phyloP scores from a whole-genome alignment of 2,797 vertebrate species.

The Cyclura pinguis region DNA sequence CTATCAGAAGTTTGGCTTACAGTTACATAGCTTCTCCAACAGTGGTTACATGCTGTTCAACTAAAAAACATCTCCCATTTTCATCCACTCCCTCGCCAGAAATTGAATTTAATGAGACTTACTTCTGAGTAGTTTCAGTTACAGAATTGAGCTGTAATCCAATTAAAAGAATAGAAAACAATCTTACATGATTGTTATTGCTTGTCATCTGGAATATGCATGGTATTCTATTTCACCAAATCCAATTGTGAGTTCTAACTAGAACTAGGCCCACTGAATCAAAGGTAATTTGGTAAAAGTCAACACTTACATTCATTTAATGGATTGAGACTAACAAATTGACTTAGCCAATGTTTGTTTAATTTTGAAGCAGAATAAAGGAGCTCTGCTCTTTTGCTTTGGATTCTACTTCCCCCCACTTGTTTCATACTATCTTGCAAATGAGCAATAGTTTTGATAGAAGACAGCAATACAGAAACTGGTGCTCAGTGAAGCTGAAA shows the following conservation, averaged over 20 bases:
- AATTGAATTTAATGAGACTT: background rate
- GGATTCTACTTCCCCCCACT: background rate
- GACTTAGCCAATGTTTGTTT: background rate
- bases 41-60: background rate
- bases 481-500: slow-evolving; percentile 28
- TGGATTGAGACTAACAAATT: no score
- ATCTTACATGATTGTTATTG: background rate
- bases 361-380: background rate
- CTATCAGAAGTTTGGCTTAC: background rate
- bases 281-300: no score
- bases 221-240: background rate
- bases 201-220: background rate
- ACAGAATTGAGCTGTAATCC: background rate
- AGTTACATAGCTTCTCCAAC: background rate
- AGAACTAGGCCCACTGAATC: no score
- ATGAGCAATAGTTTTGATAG: background rate
- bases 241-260: no score
- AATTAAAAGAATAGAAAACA: background rate
- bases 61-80: slow-evolving; percentile 12
- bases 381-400: background rate
- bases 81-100: background rate
- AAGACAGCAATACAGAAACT: slow-evolving; percentile 17
- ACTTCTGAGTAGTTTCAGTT: background rate
- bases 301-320: no score
- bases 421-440: background rate